These are phyloP conservation scores for Drosophila mojavensis DNA, from an alignment of 1,140 invertebrate genomes.

Conservation along the genomic window DNA sequence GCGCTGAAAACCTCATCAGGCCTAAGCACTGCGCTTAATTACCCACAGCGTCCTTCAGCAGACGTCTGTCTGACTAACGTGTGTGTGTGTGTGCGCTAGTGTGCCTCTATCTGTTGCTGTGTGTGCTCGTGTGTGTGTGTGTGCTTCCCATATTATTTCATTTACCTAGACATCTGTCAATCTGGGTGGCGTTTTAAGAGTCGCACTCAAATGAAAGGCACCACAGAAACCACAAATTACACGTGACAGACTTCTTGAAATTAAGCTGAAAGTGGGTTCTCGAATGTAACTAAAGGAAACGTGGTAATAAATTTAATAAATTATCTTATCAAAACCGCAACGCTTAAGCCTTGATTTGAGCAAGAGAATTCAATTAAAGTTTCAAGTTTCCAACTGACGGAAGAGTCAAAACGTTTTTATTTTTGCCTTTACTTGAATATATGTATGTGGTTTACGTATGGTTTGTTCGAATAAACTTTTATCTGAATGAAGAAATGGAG, in stretches of 20 bases:
- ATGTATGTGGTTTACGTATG: not conserved
- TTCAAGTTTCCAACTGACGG: not conserved
- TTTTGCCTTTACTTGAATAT: not conserved
- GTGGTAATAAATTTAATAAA: slow-evolving; percentile 19
- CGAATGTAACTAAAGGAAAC: slow-evolving; percentile 1
- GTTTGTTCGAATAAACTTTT: no score
- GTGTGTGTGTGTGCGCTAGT: slow-evolving; percentile 1
- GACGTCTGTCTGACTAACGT: slow-evolving; percentile 17
- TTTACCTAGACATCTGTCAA: slow-evolving; percentile 52
- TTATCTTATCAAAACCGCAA: not conserved
- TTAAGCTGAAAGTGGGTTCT: not conserved
- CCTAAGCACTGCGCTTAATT: slow-evolving; percentile 74
- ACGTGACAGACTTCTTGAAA: slow-evolving; percentile 12
- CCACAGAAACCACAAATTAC: slow-evolving; percentile 28
- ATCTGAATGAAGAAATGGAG: no score
- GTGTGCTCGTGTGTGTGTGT: slow-evolving; percentile 1
- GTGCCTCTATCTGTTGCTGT: not conserved
- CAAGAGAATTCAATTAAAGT: not conserved
- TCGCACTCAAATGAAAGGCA: slow-evolving; percentile 28
- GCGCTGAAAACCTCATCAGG: slow-evolving; percentile 76
- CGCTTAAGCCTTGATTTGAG: not conserved
- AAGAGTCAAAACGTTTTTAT: not conserved
- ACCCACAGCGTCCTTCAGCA: slow-evolving; percentile 49
- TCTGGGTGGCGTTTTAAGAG: slow-evolving; percentile 47
- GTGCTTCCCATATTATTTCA: slow-evolving; percentile 53